phyloP scores from a whole-genome alignment of 2,888 invertebrate genomes.

The Serripes groenlandicus region DNA sequence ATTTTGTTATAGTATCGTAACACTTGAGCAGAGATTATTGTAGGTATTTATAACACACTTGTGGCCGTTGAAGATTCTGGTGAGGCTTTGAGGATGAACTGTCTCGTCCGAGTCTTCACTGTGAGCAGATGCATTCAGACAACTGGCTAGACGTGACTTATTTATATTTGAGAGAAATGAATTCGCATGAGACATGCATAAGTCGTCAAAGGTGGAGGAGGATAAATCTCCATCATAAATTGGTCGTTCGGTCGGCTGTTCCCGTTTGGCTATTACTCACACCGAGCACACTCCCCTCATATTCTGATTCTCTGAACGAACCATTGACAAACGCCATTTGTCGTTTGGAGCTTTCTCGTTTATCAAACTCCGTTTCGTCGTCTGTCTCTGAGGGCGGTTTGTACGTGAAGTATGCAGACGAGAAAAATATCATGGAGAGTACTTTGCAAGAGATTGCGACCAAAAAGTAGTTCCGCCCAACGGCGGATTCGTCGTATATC shows the following conservation, averaged over 20 bases:
- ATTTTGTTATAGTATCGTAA: too few species aligned
- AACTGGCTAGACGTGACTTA: too few species aligned
- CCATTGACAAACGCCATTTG: constrained; percentile 64
- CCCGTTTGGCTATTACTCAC: background rate
- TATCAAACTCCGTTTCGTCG: constrained; percentile 1
- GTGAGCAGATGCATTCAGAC: too few species aligned
- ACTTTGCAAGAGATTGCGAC: constrained; percentile 64
- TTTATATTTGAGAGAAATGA: too few species aligned
- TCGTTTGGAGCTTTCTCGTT: constrained; percentile 44
- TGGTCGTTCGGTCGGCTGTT: background rate
- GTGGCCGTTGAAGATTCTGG: background rate
- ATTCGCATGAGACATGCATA: too few species aligned
- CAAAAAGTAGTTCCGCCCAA: constrained; percentile 72
- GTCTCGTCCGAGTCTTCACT: background rate
- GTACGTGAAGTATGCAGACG: constrained; percentile 67
- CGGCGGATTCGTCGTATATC: constrained; percentile 69
- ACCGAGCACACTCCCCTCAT: constrained; percentile 45
- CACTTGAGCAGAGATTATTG: too few species aligned
- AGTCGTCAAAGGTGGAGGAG: too few species aligned
- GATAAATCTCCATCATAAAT: constrained; percentile 9
- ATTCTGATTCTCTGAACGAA: constrained; percentile 60
- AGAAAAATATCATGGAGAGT: constrained; percentile 65
- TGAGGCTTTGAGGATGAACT: background rate
- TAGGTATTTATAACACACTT: too few species aligned
- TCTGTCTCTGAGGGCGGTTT: constrained; percentile 56